These are phyloP conservation scores for Pollenia labialis DNA, from an alignment of 2,888 invertebrate species.

Conservation along the genomic window DNA sequence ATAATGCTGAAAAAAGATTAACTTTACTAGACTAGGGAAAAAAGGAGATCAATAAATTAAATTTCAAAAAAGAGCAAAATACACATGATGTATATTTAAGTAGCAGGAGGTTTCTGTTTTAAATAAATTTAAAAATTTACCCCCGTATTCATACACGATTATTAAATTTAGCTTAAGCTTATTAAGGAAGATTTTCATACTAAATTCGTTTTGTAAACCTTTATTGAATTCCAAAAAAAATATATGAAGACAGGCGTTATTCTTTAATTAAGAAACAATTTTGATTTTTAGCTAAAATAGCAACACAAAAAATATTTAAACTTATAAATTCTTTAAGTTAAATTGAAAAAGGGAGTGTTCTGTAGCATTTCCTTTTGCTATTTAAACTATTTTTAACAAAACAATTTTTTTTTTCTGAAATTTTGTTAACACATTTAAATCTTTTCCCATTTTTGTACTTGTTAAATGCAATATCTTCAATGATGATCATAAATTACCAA, in stretches of 20 bases:
- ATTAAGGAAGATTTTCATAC: too few relatives aligned
- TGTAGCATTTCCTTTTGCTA: background rate
- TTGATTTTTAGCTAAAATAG: too few relatives aligned
- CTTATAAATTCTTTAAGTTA: too few relatives aligned
- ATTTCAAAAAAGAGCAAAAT: background rate
- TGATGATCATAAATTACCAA: constrained; percentile 48
- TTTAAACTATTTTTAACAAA: background rate
- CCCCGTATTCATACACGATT: too few relatives aligned
- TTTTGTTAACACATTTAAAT: constrained; percentile 38
- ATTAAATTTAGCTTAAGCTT: too few relatives aligned
- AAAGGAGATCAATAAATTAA: background rate
- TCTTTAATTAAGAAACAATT: too few relatives aligned
- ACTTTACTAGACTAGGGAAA: background rate
- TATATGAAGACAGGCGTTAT: too few relatives aligned
- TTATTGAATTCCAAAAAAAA: too few relatives aligned
- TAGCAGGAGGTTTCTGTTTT: too few relatives aligned
- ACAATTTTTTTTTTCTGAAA: background rate
- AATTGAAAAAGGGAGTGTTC: background rate
- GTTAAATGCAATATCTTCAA: constrained; percentile 36
- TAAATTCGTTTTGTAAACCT: too few relatives aligned
- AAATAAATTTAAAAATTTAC: background rate
- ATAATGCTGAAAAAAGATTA: background rate
- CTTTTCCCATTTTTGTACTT: constrained; percentile 40
- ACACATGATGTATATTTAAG: too few relatives aligned
- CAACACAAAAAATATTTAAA: too few relatives aligned